These are phyloP conservation scores for Fundulus diaphanus DNA, from an alignment of 2,797 vertebrate species.

Conservation along the genomic window DNA sequence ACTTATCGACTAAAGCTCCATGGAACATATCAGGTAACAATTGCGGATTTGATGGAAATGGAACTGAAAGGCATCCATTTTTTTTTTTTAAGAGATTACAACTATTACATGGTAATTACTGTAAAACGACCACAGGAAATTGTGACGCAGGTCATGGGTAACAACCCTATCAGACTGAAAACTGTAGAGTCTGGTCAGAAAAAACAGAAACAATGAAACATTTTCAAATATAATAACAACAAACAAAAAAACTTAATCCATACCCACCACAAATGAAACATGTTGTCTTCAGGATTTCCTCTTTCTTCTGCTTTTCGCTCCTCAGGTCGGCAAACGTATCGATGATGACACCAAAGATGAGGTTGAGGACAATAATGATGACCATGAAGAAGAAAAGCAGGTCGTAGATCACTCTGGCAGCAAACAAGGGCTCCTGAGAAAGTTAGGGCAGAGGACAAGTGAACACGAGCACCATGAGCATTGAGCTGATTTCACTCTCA, in stretches of 20 bases:
- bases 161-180: conserved; percentile 16
- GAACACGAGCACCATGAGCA: not conserved
- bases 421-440: conserved; percentile 91
- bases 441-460: not conserved
- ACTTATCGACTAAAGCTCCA: not conserved
- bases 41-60: conserved; percentile 4
- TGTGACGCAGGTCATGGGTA: conserved; percentile 38
- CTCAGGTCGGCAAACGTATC: conserved; percentile 97
- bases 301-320: conserved; percentile 98
- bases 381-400: conserved; percentile 99
- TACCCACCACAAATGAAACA: conserved; percentile 97
- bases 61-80: not conserved
- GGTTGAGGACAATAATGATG: conserved; percentile 98
- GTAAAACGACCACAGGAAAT: conserved; percentile 11
- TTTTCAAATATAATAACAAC: not conserved
- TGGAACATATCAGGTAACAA: not conserved
- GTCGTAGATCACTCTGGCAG: conserved; percentile 97
- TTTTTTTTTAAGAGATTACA: conserved; percentile 24
- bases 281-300: conserved; percentile 95
- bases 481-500: not conserved
- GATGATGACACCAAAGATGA: conserved; percentile 98
- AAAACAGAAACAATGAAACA: not conserved
- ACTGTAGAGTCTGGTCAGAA: not conserved
- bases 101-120: not conserved
- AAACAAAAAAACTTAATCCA: not conserved